Conservation (phyloP, 2,113 vertebrate species). For the Brienomyrus longianalis region DNA sequence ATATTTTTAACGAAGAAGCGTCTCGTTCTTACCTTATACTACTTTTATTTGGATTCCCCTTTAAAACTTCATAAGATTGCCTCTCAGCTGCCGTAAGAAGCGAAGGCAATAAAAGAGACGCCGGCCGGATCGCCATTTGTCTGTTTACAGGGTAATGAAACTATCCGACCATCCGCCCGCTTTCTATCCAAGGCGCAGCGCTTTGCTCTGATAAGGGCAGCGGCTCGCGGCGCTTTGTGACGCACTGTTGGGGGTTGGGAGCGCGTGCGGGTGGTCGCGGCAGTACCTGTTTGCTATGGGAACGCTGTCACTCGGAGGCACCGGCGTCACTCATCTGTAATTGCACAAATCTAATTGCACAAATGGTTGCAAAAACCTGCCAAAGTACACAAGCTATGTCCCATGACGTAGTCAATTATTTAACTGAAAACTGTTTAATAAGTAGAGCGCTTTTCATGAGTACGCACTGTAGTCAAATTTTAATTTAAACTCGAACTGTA, state of each 20-base stretch:
- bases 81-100: slow-evolving; percentile 42
- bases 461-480: background rate
- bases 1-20: background rate
- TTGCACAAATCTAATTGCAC: background rate
- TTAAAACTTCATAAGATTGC: slow-evolving; percentile 6
- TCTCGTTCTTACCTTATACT: slow-evolving; percentile 44
- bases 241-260: background rate
- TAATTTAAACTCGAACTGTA: background rate
- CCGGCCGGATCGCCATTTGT: slow-evolving; percentile 40
- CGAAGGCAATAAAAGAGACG: slow-evolving; percentile 25
- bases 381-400: background rate
- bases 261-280: background rate
- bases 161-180: background rate
- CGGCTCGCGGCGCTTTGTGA: background rate
- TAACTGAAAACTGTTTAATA: background rate
- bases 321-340: background rate
- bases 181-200: background rate
- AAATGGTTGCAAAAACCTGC: background rate
- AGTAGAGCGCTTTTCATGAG: background rate
- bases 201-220: background rate
- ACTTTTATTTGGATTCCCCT: slow-evolving; percentile 27
- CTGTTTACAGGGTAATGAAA: background rate
- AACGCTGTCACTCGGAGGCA: background rate
- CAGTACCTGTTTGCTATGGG: background rate
- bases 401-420: background rate